Evolutionary conservation across 1,140 invertebrate species (phyloP), one percentile per base, ranked within the genome.

Genomic region (Dinoponera quadriceps): DNA sequence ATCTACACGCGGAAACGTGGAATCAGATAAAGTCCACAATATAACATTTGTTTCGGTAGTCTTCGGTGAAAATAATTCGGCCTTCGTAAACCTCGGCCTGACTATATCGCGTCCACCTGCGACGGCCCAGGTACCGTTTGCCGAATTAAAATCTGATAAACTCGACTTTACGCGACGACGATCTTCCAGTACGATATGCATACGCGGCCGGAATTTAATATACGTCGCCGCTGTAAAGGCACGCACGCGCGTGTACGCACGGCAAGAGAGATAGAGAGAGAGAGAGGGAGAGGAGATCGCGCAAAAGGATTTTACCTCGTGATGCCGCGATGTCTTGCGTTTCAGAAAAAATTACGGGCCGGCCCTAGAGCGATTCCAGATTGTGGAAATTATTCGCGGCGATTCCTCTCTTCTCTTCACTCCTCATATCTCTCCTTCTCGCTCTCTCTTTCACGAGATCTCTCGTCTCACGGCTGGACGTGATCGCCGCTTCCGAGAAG

Each of bases 321-420:
- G 62, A 66, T 83, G 72, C 49, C 49, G 22, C 54, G 54, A 33
- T 59, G 51, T 78, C 51, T 87, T 80, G 54, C 54, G 78, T 85
- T 81, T 81, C 83, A 57, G 83, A 78, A 81, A 85, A 86, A 88
- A 87, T 77, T 88, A 88, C 69, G 81, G 60, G n/a, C 80, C 72
- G 38, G 72, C 62, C 62, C 68, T 88, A 88, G 80, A 77, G 84
- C 84, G 87, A 89, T 89, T 69, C 33, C 63, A 89, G 87, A 89
- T 89, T 89, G 77, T 85, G 71, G 54, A 88, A 89, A 89, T 89
- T 85, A 88, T 89, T 89, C 88, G 82, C 33, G 77, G n/a, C 59
- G 80, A 68, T 62, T 86, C 68, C 54, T 74, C 77, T 83, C 73
- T 60, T 75, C 22, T 44, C 38, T 44, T 4, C 38, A 3, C 38